phyloP scores from a whole-genome alignment of 2,888 invertebrate genomes.

The Cantharis rustica region DNA sequence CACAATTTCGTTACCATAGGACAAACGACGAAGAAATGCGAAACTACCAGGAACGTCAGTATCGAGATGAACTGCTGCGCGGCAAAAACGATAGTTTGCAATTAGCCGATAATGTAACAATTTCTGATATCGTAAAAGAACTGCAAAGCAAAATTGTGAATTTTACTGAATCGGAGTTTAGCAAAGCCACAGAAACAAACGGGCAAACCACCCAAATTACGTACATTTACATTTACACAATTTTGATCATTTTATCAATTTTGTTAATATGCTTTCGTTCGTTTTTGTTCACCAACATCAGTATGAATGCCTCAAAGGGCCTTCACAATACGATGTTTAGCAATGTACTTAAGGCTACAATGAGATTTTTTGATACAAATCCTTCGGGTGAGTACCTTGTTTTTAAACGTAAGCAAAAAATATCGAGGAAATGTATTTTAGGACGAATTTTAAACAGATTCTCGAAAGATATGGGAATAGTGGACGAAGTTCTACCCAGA shows the following conservation, averaged over 20 bases:
- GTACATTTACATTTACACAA: conserved; percentile 64
- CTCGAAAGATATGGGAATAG: conserved; percentile 81
- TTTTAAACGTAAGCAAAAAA: background rate
- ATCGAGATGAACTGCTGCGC: background rate
- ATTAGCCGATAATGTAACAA: background rate
- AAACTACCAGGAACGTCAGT: background rate
- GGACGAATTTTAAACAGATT: conserved; percentile 83
- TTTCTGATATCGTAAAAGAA: background rate
- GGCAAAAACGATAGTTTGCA: background rate
- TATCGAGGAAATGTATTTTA: conserved; percentile 37
- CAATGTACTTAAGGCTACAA: conserved; percentile 73
- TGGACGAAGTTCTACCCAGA: conserved; percentile 74
- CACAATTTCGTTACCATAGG: conserved; percentile 44
- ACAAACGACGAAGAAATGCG: conserved; percentile 53
- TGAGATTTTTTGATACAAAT: conserved; percentile 84
- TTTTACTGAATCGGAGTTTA: background rate
- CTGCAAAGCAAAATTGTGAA: background rate
- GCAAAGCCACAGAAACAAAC: background rate
- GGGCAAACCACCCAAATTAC: background rate
- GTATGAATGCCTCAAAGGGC: conserved; percentile 74
- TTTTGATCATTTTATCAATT: conserved; percentile 63
- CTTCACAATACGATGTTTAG: conserved; percentile 81
- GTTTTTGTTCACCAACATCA: conserved; percentile 71
- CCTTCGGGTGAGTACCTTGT: conserved; percentile 65
- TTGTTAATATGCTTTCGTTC: conserved; percentile 69